Base-by-base conservation (phyloP, 2,113 vertebrate genomes). In the Melanostigma gelatinosum region DNA sequence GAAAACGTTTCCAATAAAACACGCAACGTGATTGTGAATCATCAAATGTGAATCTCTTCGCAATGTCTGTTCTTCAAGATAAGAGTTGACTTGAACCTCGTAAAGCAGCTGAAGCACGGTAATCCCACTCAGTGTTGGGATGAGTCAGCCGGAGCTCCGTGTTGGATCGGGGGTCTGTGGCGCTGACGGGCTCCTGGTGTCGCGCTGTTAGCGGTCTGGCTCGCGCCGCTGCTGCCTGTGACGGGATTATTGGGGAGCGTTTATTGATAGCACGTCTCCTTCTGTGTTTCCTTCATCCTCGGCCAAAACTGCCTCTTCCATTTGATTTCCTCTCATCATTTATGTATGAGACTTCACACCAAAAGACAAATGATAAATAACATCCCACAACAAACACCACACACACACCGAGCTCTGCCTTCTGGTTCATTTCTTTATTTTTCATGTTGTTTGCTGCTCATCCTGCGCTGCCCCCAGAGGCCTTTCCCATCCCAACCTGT, bases 201-300 rank as follows among this genome's bases (percentile, higher is more conserved):
- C 11, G 29, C 42, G 73, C 64, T 76, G 72, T 82, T 87, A 69
- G 77, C 40, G 52, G 69, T 79, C 80, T 75, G 24, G 76, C 52
- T 63, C 54, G 44, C 69, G 79, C 20, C 18, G 18, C 74, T 27
- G 38, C 69, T 79, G 71, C 48, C 58, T 10, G 40, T 92, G 90
- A 91, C 82, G 75, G 88, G 87, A 84, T 70, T 54, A 67, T 73
- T 74, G 46, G 27, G 60, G 63, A 50, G 55, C 54, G 61, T 72
- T n/a, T 78, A 62, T 62, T 73, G 22, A 83, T 38, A 38, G 60
- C 48, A 42, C 69, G 83, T 92, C 83, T 86, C 82, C 72, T 9
- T 48, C 69, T 61, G 46, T 72, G 69, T 90, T 79, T 85, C 85
- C 70, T 61, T 89, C 85, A 58, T 89, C 77, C 66, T 72, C 63